Base-by-base conservation (phyloP, 2,113 vertebrate genomes). In the Sinocyclocheilus anshuiensis region DNA sequence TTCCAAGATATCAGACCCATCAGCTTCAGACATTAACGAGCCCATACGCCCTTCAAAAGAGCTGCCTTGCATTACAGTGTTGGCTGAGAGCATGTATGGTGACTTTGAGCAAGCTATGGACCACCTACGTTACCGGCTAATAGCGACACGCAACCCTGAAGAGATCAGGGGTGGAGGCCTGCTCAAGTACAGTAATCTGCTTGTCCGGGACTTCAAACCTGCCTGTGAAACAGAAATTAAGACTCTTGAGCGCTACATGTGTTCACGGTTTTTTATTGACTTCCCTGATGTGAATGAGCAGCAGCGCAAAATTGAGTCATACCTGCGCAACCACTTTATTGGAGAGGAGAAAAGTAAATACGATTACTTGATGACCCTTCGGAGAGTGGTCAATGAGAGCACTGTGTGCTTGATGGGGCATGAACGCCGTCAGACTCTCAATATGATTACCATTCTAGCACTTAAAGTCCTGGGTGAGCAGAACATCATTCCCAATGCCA, bases 181-280 rank as follows among this genome's bases (percentile, higher is more conserved):
- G 90, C 94, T 99, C 33, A 99, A 99, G 89, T 99, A 99, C 89
- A 97, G 97, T 92, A 97, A 99, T 90, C 94, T 99, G 79, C 92
- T 99, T 88, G 97, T 99, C 77, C 95, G 94, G 65, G 96, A 97
- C 89, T 99, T 98, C 91, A 97, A 97, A 83, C 97, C 98, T 0
- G 96, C 95, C 18, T 95, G 96, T 3, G 94, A 97, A 91, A 93
- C 93, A 20, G 96, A 99, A 93, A 98, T 99, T 88, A 99, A 99
- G 92, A 97, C 91, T 0, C 92, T 97, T 74, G 97, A 99, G 89
- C 96, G 98, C 83, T 99, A 99, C 91, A 99, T 99, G 98, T 99
- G 98, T 92, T 99, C 97, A 7, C 95, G 97, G 53, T 99, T 99
- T 92, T 99, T 99, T 92, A 99, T 99, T 39, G 98, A 99, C 92